Base-by-base conservation (phyloP, 2,113 vertebrate genomes). In the Gadus macrocephalus region DNA sequence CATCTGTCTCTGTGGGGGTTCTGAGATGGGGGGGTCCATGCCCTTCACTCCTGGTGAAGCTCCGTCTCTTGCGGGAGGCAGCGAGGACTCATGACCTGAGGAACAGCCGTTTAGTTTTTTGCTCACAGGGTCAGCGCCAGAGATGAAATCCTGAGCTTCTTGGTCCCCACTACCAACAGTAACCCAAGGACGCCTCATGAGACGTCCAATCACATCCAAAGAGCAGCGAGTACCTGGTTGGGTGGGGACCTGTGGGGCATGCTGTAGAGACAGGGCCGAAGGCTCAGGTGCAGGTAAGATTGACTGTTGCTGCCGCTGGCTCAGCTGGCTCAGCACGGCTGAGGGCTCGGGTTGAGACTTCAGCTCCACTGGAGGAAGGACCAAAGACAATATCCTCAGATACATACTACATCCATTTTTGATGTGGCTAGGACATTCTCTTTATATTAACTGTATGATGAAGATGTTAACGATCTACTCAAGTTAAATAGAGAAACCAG, bases 311-410 rank as follows among this genome's bases (percentile, higher is more conserved):
- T 94, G 95, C 78, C 94, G 88, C 77, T 96, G 96, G 60, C 92
- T 91, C 75, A 97, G 82, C 77, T 98, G 96, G 90, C 96, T 96
- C 79, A 99, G 92, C 86, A 98, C 93, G 1, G 94, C 94, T 19
- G 96, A 98, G 14, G 96, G 97, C 66, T 99, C 96, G 60, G 96
- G 97, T 72, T 98, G 96, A 77, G 91, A 90, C 86, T 96, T 97
- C 78, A 96, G 94, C 78, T 97, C 97, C 93, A 90, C 91, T 92
- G 42, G 68, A 42, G 19, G 38, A 42, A 28, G 62, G 62, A 64
- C 38, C 17, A 67, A 53, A 67, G 60, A 78, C 11, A 8, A 35
- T 35, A 35, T 35, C 31, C 4, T 35, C 31, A 56, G 28, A 72
- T 16, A 17, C 6, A 28, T 7, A 9, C 17, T 59, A 11, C 15